Evolutionary conservation across 92 coral and sea anemone species (phyloP), one percentile per base, ranked within the genome.

Genomic region (Pocillopora grandis): DNA sequence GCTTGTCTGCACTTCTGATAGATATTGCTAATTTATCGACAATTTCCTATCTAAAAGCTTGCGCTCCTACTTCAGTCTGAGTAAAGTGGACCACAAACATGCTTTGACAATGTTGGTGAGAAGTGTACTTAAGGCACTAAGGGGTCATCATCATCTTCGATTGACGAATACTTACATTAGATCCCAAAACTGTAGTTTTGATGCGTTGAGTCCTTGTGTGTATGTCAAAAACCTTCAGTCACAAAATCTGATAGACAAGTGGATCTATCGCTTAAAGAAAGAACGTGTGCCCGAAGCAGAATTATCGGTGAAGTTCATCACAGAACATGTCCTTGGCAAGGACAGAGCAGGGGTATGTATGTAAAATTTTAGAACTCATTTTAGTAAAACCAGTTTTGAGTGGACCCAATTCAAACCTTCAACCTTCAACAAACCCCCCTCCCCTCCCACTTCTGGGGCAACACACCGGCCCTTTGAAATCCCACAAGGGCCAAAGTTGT

Each of bases 251-350:
- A 70, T 75, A 36, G 63, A 76, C 33, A 49, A 66, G 14, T 93
- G 97, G 97, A 71, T 77, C 12, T 62, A 65, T 57, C 89, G 85
- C 20, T 61, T 93, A 23, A 62, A 62, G 60, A 69, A 86, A 36
- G 56, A 57, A 3, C 76, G 80, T 21, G 86, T 93, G 37, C 94
- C 94, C 6, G 97, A 93, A 42, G 87, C 88, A 49, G 92, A 93
- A 2, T 58, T 84, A 60, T 90, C 94, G 8, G 89, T 93, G 23
- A 88, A 80, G 16, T 86, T 88, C 84, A 91, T 93, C 33, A 19
- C 81, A 58, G 87, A 88, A 68, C 91, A 93, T 70, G 91, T 87
- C 11, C 74, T 93, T 76, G 89, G 90, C 12, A 76, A 62, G 61
- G 86, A 68, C 19, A 83, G 78, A 27, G 27, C 64, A 55, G 60